Base-by-base conservation (phyloP, 2,888 invertebrate genomes). In the Cyrtodaria siliqua region DNA sequence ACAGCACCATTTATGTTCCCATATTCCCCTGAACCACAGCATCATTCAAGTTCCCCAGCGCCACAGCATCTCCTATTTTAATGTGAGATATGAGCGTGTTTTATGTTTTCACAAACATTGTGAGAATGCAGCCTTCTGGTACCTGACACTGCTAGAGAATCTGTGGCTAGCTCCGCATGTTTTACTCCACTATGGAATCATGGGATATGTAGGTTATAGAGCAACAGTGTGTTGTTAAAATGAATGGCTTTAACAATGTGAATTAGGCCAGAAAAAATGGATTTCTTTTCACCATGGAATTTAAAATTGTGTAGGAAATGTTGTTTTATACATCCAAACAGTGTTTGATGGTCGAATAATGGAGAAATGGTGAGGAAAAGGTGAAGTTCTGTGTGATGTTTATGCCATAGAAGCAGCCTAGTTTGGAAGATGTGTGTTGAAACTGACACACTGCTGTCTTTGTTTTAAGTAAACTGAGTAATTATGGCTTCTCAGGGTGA, bases 121-220 rank as follows among this genome's bases (percentile, higher is more conserved):
- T 53, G 62, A 70, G 70, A 62, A 63, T 70, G 70, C 71, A 26
- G 60, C 38, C 56, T 29, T 33, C 42, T 27, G 64, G 29, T 64
- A 64, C 64, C 64, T 64, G 64, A 64, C 47, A 42, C 64, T 55
- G 55, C 47, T 56, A 44, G 24, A 55, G 69, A 61, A 69, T 57
- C 44, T 69, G 61, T 55, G 50, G 72, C 69, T 67, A 66, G 72
- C 72, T 71, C 64, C 62, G 64, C 60, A 50, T 76, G 64, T 70
- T 75, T 70, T 71, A 64, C 69, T 66, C 53, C 49, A 72, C 56
- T 64, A 38, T 67, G 69, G 80, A 71, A 76, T 73, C 73, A 49
- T 80, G 80, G 80, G 80, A 72, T 72, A 60, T 56, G 64, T 64
- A 64, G 47, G 64, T 64, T 70, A 71, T 40, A 40, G 40, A 76